Percentiles rank a stretch among this genome's conserved stretches.
phyloP scores from a whole-genome alignment of 1,140 invertebrate genomes.

The Ectropis grisescens region DNA sequence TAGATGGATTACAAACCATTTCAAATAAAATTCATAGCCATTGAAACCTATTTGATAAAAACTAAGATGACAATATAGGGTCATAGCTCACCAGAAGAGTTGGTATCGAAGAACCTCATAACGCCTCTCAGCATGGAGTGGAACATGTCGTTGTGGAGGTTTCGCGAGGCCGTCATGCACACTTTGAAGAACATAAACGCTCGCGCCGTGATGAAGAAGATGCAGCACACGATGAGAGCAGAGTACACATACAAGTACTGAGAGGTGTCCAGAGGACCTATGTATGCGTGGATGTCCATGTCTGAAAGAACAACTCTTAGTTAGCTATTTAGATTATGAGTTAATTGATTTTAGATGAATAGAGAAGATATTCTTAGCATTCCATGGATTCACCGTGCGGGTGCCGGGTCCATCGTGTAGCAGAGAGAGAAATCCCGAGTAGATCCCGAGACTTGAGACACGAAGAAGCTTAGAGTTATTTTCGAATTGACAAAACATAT shows the following conservation, averaged over 20 bases:
- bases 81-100: constrained; percentile 76
- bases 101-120: constrained; percentile 90
- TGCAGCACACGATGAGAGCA: constrained; percentile 52
- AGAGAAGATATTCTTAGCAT: too few relatives aligned
- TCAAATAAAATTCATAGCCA: too few relatives aligned
- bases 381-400: too few relatives aligned
- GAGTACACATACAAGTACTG: constrained; percentile 65
- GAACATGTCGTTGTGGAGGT: constrained; percentile 90
- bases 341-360: too few relatives aligned
- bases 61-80: constrained; percentile 3
- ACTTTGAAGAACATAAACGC: constrained; percentile 82
- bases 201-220: constrained; percentile 71
- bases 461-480: too few relatives aligned
- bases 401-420: too few relatives aligned
- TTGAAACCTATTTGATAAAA: constrained; percentile 3
- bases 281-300: constrained; percentile 51
- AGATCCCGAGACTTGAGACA: too few relatives aligned
- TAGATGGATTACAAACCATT: too few relatives aligned
- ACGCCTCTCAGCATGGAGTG: constrained; percentile 78
- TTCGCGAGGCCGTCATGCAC: constrained; percentile 84
- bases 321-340: too few relatives aligned
- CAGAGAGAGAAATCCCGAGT: too few relatives aligned
- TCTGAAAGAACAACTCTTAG: too few relatives aligned
- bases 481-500: too few relatives aligned
- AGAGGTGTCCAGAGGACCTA: constrained; percentile 53